Conservation (phyloP, 2,797 vertebrate genomes). For the Poecile montanus region DNA sequence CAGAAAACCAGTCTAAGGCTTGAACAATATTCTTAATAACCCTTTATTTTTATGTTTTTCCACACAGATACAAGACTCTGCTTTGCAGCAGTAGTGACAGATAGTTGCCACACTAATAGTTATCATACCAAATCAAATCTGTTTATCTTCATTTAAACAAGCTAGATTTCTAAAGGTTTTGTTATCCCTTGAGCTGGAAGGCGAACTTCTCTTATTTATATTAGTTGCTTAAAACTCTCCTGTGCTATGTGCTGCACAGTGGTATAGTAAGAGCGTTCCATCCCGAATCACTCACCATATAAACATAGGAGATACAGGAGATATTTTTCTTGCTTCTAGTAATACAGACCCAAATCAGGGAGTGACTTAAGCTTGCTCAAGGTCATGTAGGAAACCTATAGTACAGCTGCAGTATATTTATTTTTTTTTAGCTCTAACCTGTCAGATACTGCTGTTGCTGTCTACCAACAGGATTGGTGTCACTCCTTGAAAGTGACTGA, state of each 20-base stretch:
- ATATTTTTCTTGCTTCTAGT: conserved; percentile 31
- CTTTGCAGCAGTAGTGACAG: conserved; percentile 27
- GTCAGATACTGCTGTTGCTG: not conserved
- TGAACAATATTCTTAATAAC: not conserved
- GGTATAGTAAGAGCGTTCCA: not conserved
- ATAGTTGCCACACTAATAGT: conserved; percentile 62
- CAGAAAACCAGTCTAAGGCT: not conserved
- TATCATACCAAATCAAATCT: conserved; percentile 58
- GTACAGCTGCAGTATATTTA: not conserved
- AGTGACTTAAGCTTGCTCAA: not conserved
- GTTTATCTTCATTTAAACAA: conserved; percentile 69
- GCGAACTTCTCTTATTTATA: conserved; percentile 63
- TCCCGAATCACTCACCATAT: conserved; percentile 14
- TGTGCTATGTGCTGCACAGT: conserved; percentile 26
- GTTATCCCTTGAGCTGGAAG: conserved; percentile 52
- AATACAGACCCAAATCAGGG: not conserved
- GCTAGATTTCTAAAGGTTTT: conserved; percentile 50
- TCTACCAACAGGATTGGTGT: not conserved
- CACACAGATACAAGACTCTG: not conserved
- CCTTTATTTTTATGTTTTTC: not conserved
- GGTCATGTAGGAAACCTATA: not conserved
- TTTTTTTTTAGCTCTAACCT: not conserved
- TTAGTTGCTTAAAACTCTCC: conserved; percentile 52
- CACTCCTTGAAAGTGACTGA: not conserved
- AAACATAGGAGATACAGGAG: conserved; percentile 48